Percentiles rank a stretch among this genome's conserved stretches.
Conservation (phyloP, 2,797 vertebrate genomes). For the Alcedo atthis region DNA sequence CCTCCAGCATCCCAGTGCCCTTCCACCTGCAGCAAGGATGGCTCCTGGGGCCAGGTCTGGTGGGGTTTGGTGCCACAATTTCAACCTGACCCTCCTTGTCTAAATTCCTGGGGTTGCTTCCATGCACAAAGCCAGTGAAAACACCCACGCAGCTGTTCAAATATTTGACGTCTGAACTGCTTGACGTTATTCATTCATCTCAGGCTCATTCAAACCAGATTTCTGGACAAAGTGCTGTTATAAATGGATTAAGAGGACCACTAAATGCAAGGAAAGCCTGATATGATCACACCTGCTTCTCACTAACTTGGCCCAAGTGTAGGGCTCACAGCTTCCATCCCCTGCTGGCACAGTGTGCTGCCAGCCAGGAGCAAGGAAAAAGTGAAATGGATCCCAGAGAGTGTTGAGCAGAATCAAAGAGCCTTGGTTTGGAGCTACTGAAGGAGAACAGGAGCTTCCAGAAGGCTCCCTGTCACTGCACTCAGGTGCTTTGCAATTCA, state of each 20-base stretch:
- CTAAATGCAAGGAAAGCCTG: conserved; percentile 47
- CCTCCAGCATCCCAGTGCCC: background rate
- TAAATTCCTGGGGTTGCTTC: conserved; percentile 75
- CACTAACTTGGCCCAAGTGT: conserved; percentile 35
- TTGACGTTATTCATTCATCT: conserved; percentile 82
- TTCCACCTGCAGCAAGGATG: background rate
- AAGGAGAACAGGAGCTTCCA: too few species aligned
- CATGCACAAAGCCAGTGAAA: conserved; percentile 79
- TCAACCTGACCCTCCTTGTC: conserved; percentile 51
- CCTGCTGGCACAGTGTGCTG: rapidly evolving
- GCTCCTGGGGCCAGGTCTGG: background rate
- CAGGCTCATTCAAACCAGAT: conserved; percentile 79
- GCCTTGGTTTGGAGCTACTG: too few species aligned
- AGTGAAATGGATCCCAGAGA: rapidly evolving
- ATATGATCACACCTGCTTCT: conserved; percentile 76
- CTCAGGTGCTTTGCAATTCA: too few species aligned
- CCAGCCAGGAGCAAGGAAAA: conserved; percentile 28
- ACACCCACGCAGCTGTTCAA: conserved; percentile 82
- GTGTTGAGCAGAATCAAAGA: too few species aligned
- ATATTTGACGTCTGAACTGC: conserved; percentile 84
- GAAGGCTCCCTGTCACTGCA: too few species aligned
- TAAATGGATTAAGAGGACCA: conserved; percentile 77
- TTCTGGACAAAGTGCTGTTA: conserved; percentile 80
- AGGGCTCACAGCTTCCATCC: conserved; percentile 41
- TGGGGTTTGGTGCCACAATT: conserved; percentile 27